Conservation (phyloP, 2,888 invertebrate genomes). For the Tetrapedia diversipes region DNA sequence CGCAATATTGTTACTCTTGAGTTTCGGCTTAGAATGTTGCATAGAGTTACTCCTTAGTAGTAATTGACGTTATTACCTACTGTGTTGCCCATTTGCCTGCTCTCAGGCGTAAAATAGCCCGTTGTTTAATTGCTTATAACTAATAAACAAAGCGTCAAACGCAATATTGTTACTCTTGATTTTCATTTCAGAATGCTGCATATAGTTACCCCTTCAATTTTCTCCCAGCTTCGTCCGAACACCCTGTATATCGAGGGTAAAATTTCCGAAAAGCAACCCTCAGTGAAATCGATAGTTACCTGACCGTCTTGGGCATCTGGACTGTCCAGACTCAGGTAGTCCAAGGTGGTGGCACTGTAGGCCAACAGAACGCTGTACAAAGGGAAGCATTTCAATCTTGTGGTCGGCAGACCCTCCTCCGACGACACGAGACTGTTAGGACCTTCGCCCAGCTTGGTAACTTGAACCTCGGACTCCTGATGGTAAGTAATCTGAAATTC, state of each 20-base stretch:
- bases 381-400: slow-evolving; percentile 93
- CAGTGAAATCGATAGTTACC: slow-evolving; percentile 55
- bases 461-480: slow-evolving; percentile 80
- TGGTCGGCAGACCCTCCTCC: slow-evolving; percentile 80
- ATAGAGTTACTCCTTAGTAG: too few relatives aligned
- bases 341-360: slow-evolving; percentile 87
- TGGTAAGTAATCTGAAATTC: slow-evolving; percentile 79
- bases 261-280: background rate
- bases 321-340: slow-evolving; percentile 88
- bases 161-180: too few relatives aligned
- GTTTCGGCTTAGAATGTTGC: too few relatives aligned
- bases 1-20: too few relatives aligned
- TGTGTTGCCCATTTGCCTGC: too few relatives aligned
- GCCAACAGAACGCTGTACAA: slow-evolving; percentile 92
- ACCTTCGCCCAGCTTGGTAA: slow-evolving; percentile 80
- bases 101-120: too few relatives aligned
- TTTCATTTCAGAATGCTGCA: too few relatives aligned
- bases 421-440: slow-evolving; percentile 78
- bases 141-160: too few relatives aligned
- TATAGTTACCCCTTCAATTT: too few relatives aligned
- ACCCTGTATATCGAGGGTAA: background rate
- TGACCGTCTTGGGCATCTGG: slow-evolving; percentile 79
- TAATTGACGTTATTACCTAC: too few relatives aligned
- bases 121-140: too few relatives aligned
- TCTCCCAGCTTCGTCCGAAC: too few relatives aligned